Base-by-base conservation (phyloP, 2,888 invertebrate species). In the Tipula confusa region DNA sequence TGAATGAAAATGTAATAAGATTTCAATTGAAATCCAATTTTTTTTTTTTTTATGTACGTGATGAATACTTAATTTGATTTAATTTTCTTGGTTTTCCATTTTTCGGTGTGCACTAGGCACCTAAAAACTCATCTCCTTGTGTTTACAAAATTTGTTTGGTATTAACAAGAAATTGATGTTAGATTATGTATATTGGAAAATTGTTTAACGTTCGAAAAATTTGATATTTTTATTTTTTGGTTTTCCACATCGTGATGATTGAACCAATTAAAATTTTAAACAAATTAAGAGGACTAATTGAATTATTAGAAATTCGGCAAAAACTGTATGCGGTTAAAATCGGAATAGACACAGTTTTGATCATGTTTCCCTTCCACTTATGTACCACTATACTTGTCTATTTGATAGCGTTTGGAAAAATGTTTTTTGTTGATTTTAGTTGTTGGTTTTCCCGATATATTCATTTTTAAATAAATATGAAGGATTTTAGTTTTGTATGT, bases 61-160 rank as follows among this genome's bases (percentile, higher is more conserved):
- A 64, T 64, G 64, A 64, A 64, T 64, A 64, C 4, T 24, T 64
- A 64, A 64, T 64, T 64, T 64, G 24, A 64, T 64, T 64, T 64
- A 64, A 64, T 64, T 64, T 64, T 64, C 64, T 64, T 64, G 64
- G 64, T 64, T 64, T 64, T 64, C 24, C 64, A 64, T 64, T n/a
- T n/a, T 24, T 64, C 64, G 64, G n/a, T 4, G 48, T 64, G n/a
- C 24, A 64, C 64, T 24, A 48, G 9, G 24, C 9, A 64, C 43
- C 18, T 64, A 64, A 64, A 7, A 33, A 64, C 43, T 43, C 4
- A 11, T 64, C 24, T 64, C 24, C 33, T 33, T 33, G 43, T 43
- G 3, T 24, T 64, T 9, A 7, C 15, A 64, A 24, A 24, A 64
- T 64, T 64, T 43, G 13, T 0, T 13, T 38, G 13, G 11, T 33